phyloP scores from a whole-genome alignment of 2,888 invertebrate species.

The Drosophila nr. perissopoda region DNA sequence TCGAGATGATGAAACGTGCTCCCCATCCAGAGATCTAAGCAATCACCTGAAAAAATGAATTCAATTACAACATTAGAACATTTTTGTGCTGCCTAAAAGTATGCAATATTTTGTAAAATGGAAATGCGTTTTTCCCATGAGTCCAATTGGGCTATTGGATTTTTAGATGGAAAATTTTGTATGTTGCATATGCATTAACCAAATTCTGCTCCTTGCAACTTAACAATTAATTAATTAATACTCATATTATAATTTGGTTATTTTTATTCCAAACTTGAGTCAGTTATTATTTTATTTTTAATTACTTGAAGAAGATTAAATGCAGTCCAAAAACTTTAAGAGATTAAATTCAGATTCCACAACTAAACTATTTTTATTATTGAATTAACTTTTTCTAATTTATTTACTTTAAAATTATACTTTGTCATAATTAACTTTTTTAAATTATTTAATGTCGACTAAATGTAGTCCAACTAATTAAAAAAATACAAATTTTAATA shows the following conservation, averaged over 20 bases:
- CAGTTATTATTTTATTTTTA: not conserved
- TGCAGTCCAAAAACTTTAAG: not conserved
- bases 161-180: not conserved
- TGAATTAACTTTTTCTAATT: not conserved
- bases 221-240: not conserved
- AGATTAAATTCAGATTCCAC: not conserved
- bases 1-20: too few species aligned
- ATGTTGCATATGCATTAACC: not conserved
- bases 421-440: too few species aligned
- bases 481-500: accelerated
- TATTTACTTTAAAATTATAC: too few species aligned
- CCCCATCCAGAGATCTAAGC: not conserved
- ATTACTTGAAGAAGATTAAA: not conserved
- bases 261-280: not conserved
- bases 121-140: not conserved
- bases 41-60: not conserved
- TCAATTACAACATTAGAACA: not conserved
- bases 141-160: not conserved
- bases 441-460: too few species aligned
- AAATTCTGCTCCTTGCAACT: not conserved
- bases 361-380: not conserved
- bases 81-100: constrained; percentile 35
- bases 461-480: not conserved
- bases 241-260: accelerated
- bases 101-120: constrained; percentile 28